Percentiles rank a stretch among this genome's conserved stretches.
Conservation (phyloP, 1,140 invertebrate genomes). For the Aphelenchoides avenae region DNA sequence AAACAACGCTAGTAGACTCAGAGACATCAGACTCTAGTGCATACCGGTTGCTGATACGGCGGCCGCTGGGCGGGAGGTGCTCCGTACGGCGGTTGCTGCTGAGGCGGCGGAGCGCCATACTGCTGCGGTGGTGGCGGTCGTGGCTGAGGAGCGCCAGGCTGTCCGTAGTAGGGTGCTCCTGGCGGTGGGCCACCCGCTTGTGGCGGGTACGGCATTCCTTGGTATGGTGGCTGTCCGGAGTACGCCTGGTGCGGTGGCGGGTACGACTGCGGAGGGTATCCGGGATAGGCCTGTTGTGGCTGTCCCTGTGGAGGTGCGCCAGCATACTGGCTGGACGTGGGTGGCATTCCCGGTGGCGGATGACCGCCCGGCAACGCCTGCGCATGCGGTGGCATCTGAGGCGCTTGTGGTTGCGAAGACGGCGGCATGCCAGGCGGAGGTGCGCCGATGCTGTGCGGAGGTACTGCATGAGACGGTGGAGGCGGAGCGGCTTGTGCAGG, state of each 20-base stretch:
- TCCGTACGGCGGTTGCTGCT: conserved; percentile 11
- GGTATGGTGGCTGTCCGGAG: conserved; percentile 6
- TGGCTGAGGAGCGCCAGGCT: too few relatives aligned
- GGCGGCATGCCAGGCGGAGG: neutral
- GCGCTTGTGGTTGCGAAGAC: conserved; percentile 21
- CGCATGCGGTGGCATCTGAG: conserved; percentile 2
- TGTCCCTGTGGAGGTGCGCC: conserved; percentile 9
- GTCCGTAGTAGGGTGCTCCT: too few relatives aligned
- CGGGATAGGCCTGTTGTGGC: conserved; percentile 21
- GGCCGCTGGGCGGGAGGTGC: conserved; percentile 19
- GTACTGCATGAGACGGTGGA: conserved; percentile 18
- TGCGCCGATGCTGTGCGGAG: neutral
- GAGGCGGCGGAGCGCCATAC: conserved; percentile 22
- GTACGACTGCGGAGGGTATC: conserved; percentile 21
- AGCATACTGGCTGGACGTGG: too few relatives aligned
- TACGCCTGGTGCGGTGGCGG: conserved; percentile 19
- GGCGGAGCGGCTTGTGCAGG: conserved; percentile 2
- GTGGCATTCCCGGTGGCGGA: too few relatives aligned
- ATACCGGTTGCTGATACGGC: conserved; percentile 12
- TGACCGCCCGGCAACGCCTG: conserved; percentile 5
- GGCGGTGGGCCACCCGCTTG: too few relatives aligned
- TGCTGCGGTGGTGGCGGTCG: conserved; percentile 6
- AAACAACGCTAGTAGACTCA: too few relatives aligned
- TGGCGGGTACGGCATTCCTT: conserved; percentile 16
- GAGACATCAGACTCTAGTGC: too few relatives aligned